Conservation (phyloP, 2,888 invertebrate species). For the Hemaris fuciformis region DNA sequence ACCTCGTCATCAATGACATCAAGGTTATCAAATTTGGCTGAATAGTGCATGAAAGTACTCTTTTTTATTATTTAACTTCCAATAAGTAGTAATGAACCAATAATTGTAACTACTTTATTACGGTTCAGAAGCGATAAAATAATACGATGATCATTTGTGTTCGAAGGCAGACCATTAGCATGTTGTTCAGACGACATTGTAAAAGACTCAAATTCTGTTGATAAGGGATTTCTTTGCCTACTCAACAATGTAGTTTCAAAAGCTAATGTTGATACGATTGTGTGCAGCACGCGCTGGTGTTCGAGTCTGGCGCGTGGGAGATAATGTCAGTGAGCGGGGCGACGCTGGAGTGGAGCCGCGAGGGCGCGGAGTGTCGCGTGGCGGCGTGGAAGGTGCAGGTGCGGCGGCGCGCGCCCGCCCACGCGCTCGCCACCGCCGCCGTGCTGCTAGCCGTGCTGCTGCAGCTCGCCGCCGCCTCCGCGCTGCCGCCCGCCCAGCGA, state of each 20-base stretch:
- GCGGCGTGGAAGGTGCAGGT: constrained; percentile 44
- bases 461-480: constrained; percentile 45
- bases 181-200: no score
- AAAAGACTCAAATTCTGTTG: no score
- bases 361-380: constrained; percentile 30
- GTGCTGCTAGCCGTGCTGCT: constrained; percentile 42
- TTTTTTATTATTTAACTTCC: no score
- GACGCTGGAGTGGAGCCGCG: constrained; percentile 24
- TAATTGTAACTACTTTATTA: no score
- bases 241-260: no score
- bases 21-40: no score
- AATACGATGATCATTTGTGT: no score
- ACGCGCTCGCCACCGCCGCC: constrained; percentile 39
- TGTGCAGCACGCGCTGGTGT: constrained; percentile 44
- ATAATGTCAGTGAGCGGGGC: constrained; percentile 37
- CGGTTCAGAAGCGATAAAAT: no score
- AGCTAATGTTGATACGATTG: constrained; percentile 9
- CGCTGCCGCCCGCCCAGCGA: constrained; percentile 48
- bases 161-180: no score
- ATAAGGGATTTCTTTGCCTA: no score
- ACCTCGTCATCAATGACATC: constrained; percentile 44
- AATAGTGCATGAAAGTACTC: no score
- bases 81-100: no score
- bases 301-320: constrained; percentile 62
- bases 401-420: constrained; percentile 53